Evolutionary conservation across 2,797 vertebrate species (phyloP).

Genomic region (Gallirallus australis): DNA sequence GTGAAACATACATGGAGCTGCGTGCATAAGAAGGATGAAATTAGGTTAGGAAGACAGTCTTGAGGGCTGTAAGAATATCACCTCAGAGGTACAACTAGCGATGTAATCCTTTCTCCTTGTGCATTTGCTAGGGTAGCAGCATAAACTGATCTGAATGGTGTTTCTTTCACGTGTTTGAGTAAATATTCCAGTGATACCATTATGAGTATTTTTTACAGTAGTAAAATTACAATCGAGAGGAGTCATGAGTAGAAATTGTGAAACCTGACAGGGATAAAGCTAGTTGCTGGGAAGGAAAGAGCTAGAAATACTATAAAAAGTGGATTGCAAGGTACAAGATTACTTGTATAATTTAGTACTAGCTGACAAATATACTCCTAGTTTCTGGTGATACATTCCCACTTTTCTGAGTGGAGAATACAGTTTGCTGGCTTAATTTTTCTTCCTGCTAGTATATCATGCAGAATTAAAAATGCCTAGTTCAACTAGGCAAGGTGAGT

Average conservation of each 20-base stretch:
- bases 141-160: fast-evolving
- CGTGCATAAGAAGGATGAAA: background rate
- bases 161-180: background rate
- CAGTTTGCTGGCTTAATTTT: background rate
- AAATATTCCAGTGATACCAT: background rate
- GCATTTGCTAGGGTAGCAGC: background rate
- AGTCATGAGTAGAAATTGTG: background rate
- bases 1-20: background rate
- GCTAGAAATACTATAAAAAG: background rate
- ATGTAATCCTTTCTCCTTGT: background rate
- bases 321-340: background rate
- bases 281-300: background rate
- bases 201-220: background rate
- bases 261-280: background rate
- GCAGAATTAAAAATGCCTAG: background rate
- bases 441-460: background rate
- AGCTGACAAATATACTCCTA: background rate
- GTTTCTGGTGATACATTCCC: background rate
- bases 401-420: background rate
- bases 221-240: background rate
- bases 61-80: background rate
- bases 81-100: background rate
- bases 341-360: background rate
- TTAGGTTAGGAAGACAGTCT: background rate
- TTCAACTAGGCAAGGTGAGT: background rate